phyloP scores from a whole-genome alignment of 2,888 invertebrate species.

The Cryptocephalus moraei region DNA sequence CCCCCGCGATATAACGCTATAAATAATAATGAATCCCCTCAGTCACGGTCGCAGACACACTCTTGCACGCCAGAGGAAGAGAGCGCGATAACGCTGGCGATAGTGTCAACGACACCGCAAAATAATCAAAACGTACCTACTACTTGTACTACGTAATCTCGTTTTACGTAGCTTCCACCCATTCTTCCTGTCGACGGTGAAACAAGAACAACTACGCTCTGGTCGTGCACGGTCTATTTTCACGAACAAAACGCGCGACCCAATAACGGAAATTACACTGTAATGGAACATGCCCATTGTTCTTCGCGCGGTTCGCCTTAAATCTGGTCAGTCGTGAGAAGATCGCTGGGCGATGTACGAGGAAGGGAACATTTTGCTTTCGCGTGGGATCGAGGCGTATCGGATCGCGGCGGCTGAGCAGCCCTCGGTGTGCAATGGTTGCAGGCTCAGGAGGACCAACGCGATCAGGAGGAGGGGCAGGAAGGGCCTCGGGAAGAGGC shows the following conservation, averaged over 20 bases:
- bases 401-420: constrained; percentile 3
- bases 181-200: constrained; percentile 11
- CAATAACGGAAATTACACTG: not conserved
- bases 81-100: not conserved
- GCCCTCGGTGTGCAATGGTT: constrained; percentile 3
- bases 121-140: constrained; percentile 5
- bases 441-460: constrained; percentile 16
- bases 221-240: not conserved
- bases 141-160: no score
- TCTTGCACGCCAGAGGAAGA: no score
- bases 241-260: not conserved
- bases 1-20: no score
- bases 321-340: no score
- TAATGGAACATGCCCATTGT: constrained; percentile 1
- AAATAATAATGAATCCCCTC: no score
- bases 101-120: constrained; percentile 11
- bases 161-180: not conserved
- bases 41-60: no score
- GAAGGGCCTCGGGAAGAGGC: constrained; percentile 3
- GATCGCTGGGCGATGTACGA: not conserved
- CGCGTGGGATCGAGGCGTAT: constrained; percentile 11
- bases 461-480: constrained; percentile 13
- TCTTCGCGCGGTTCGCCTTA: not conserved
- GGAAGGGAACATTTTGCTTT: constrained; percentile 9
- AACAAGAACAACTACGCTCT: not conserved